Conservation (phyloP, 2,888 invertebrate genomes). For the Endotricha flammealis region DNA sequence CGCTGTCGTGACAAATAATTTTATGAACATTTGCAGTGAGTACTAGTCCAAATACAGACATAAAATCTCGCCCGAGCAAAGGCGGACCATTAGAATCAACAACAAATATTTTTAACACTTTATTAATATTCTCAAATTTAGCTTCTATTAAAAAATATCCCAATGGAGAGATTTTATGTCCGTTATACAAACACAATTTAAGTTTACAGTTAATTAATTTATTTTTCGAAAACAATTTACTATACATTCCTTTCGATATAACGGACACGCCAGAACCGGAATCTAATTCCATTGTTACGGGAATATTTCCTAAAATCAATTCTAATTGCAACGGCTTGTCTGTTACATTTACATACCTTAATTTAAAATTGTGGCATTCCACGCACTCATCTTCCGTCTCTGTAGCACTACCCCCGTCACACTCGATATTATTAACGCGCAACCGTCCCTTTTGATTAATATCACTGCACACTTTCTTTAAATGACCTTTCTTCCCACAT, state of each 20-base stretch:
- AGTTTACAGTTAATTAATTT: slow-evolving; percentile 11
- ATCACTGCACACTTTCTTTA: slow-evolving; percentile 20
- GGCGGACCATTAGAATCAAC: slow-evolving; percentile 22
- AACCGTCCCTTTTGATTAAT: too few relatives aligned
- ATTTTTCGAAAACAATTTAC: slow-evolving; percentile 10
- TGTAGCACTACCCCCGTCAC: neutral
- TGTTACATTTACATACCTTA: slow-evolving; percentile 20
- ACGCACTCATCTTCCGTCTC: slow-evolving; percentile 8
- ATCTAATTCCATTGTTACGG: slow-evolving; percentile 19
- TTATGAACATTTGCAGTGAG: slow-evolving; percentile 9
- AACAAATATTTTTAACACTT: slow-evolving; percentile 19
- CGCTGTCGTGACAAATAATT: slow-evolving; percentile 1
- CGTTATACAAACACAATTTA: slow-evolving; percentile 24
- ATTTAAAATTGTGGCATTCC: slow-evolving; percentile 19
- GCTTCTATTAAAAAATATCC: slow-evolving; percentile 14
- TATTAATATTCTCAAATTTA: slow-evolving; percentile 10
- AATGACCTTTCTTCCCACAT: slow-evolving; percentile 21
- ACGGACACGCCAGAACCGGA: slow-evolving; percentile 18
- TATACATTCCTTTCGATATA: slow-evolving; percentile 17
- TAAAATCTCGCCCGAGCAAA: slow-evolving; percentile 15
- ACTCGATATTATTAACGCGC: too few relatives aligned
- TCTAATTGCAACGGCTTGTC: slow-evolving; percentile 13
- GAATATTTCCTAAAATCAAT: slow-evolving; percentile 7
- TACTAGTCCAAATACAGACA: slow-evolving; percentile 15
- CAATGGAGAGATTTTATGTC: too few relatives aligned